Evolutionary conservation across 2,797 vertebrate species (phyloP).

Genomic region (Lacerta viridis): DNA sequence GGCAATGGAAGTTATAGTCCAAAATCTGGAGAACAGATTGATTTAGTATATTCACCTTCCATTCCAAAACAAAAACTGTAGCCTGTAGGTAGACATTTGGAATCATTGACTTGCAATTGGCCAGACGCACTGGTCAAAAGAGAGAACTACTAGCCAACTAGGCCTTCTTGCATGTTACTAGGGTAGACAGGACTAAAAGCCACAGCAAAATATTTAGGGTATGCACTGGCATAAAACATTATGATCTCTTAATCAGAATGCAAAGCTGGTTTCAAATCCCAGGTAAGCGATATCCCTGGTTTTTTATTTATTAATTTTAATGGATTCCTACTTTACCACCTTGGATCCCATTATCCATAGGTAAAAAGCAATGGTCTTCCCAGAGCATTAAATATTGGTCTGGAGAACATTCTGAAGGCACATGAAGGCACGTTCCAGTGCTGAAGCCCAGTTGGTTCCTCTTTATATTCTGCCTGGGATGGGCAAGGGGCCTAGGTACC

Average conservation of each 20-base stretch:
- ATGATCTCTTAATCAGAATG: not conserved
- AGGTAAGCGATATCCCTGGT: not conserved
- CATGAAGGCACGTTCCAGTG: not conserved
- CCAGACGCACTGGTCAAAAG: not conserved
- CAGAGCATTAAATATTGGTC: not conserved
- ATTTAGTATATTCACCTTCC: conserved; percentile 14
- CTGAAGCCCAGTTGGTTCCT: not conserved
- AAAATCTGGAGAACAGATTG: too few relatives aligned
- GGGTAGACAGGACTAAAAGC: not conserved
- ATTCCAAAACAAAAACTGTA: conserved; percentile 13
- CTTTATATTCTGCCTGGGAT: not conserved
- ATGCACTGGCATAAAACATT: not conserved
- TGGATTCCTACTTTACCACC: not conserved
- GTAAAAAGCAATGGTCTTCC: not conserved
- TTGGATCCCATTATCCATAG: not conserved
- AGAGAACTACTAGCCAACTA: not conserved
- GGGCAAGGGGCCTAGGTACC: not conserved
- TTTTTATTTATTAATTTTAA: not conserved
- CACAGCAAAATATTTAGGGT: not conserved
- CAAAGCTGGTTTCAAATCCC: not conserved
- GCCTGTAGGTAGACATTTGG: not conserved
- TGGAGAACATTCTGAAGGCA: not conserved
- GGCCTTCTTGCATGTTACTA: too few relatives aligned
- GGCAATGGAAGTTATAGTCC: too few relatives aligned
- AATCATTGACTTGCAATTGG: not conserved